These are phyloP conservation scores for Hoplias malabaricus DNA, from an alignment of 2,113 vertebrate species.

Conservation along the genomic window DNA sequence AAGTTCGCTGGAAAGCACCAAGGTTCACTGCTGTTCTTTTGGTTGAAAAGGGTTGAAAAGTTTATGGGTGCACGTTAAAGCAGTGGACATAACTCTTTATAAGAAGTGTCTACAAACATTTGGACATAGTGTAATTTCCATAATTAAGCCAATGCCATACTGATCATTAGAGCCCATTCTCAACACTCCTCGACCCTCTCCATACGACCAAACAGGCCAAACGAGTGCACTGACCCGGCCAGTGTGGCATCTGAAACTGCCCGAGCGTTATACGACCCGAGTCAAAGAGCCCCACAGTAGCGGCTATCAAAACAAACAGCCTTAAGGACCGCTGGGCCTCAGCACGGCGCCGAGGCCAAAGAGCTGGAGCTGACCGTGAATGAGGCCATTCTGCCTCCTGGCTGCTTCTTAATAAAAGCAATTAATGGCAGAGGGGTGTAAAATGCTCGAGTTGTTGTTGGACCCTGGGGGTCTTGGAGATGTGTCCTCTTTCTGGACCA, in stretches of 20 bases:
- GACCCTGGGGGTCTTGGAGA: conserved; percentile 69
- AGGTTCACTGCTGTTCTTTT: too few species aligned
- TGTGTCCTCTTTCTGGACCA: conserved; percentile 74
- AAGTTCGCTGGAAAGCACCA: too few species aligned
- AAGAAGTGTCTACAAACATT: too few species aligned
- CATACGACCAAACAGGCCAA: not conserved
- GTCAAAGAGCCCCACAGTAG: conserved; percentile 63
- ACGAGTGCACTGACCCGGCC: not conserved
- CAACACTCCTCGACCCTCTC: not conserved
- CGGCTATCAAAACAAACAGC: conserved; percentile 73
- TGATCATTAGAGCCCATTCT: too few species aligned
- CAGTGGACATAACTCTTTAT: too few species aligned
- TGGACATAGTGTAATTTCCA: too few species aligned
- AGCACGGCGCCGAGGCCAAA: conserved; percentile 63
- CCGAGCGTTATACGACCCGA: not conserved
- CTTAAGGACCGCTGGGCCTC: conserved; percentile 70
- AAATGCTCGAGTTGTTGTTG: conserved; percentile 72
- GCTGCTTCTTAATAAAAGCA: conserved; percentile 75
- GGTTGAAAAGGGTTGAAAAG: too few species aligned
- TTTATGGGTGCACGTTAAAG: too few species aligned
- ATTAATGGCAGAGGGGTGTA: conserved; percentile 70
- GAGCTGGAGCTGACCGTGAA: conserved; percentile 62
- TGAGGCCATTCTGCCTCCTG: conserved; percentile 70
- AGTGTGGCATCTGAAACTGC: not conserved
- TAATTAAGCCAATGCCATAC: too few species aligned